Evolutionary conservation across 1,140 invertebrate species (phyloP), one percentile per base, ranked within the genome.

Genomic region (Zaprionus kolodkinae): DNA sequence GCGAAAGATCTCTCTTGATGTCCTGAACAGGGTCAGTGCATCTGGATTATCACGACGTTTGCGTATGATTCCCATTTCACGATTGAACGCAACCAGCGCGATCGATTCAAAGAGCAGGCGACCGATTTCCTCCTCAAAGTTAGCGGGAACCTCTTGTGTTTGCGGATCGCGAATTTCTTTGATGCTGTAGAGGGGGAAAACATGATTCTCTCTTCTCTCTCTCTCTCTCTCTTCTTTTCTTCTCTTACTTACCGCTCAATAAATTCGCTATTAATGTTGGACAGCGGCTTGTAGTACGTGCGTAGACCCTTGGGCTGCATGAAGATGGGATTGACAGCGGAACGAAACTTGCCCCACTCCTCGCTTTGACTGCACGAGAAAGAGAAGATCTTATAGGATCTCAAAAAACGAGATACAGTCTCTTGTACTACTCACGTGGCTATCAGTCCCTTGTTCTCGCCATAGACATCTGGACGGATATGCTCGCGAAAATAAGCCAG

Each of bases 241-340:
- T 25, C 45, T 25, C 11, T 12, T 3, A 33, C 67, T 72, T 66
- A 88, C 86, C 86, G 78, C 17, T 86, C 86, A n/a, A 89, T 81
- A n/a, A 89, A 89, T 48, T 90, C 76, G 21, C 85, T 77, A 45
- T 89, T 89, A 1, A 89, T 85, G 9, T 82, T 76, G 0, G 78
- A 88, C 21, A 91, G 13, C 0, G 81, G 78, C 25, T 89, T 52
- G 17, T 82, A 85, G 17, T 91, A 91, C 30, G 72, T 61, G n/a
- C 35, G 79, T 0, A 91, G 45, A 0, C 73, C 79, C 21, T 54
- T 79, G 10, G 88, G 88, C 27, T 91, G 82, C 85, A 91, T 86
- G n/a, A 91, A 86, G 1, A 91, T 72, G 0, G 89, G 89, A 72
- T 87, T 91, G 1, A 89, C 54, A 6, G 78, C 75, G 2, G 68